These are phyloP conservation scores for Natrix natrix DNA, from an alignment of 2,797 vertebrate species.

Conservation along the genomic window DNA sequence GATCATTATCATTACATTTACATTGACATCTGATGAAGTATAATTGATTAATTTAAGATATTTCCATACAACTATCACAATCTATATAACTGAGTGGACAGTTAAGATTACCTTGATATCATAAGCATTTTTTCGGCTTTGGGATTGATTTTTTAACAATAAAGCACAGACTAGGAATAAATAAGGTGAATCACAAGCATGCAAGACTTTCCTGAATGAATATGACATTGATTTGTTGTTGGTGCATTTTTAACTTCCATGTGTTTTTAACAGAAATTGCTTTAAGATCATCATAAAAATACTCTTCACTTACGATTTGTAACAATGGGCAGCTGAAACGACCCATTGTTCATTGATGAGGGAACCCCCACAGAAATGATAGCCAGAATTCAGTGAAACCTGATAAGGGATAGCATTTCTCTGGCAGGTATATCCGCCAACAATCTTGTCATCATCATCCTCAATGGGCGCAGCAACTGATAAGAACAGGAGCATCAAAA, in stretches of 20 bases:
- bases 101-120: neutral
- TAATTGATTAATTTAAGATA: neutral
- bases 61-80: neutral
- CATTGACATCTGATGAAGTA: neutral
- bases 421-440: conserved; percentile 22
- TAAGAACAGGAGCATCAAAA: conserved; percentile 2
- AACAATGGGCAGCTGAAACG: conserved; percentile 78
- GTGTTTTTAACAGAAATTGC: neutral
- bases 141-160: neutral
- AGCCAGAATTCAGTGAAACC: conserved; percentile 73
- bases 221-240: neutral
- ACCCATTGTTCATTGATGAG: conserved; percentile 76
- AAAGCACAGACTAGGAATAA: neutral
- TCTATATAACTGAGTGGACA: neutral
- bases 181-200: neutral
- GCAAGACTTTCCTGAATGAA: neutral
- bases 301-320: conserved; percentile 67
- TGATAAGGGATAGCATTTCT: conserved; percentile 56
- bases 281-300: neutral
- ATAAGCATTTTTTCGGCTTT: neutral
- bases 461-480: conserved; percentile 64
- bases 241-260: neutral
- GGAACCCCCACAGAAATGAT: conserved; percentile 78
- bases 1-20: neutral
- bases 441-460: conserved; percentile 50